Conservation (phyloP, 2,113 vertebrate genomes). For the Ancistrus triradiatus region DNA sequence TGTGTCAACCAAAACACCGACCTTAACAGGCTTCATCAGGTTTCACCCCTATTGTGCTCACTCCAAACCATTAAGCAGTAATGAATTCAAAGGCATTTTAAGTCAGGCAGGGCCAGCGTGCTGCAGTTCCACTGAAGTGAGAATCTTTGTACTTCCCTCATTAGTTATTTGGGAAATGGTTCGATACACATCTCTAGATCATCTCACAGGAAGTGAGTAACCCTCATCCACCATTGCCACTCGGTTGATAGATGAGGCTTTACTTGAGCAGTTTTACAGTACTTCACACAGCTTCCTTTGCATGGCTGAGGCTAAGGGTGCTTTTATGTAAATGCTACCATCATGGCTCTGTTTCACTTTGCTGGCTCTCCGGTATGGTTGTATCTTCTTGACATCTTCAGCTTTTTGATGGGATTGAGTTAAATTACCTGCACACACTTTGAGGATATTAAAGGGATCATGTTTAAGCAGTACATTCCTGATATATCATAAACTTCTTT, state of each 20-base stretch:
- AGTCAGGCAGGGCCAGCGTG: constrained; percentile 22
- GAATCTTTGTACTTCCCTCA: constrained; percentile 51
- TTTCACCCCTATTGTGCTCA: constrained; percentile 33
- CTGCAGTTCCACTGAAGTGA: constrained; percentile 44
- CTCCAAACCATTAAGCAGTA: constrained; percentile 41
- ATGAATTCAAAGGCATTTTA: constrained; percentile 47
- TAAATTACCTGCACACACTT: constrained; percentile 47
- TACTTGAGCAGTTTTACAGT: constrained; percentile 47
- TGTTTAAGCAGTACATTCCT: constrained; percentile 28
- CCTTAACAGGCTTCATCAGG: constrained; percentile 34
- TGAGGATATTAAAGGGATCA: constrained; percentile 57
- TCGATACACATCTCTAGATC: constrained; percentile 53
- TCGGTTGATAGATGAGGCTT: constrained; percentile 50
- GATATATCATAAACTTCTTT: constrained; percentile 32
- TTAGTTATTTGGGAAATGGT: constrained; percentile 46
- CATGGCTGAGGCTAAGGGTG: constrained; percentile 49
- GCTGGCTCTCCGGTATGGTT: constrained; percentile 43
- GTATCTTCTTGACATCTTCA: constrained; percentile 54
- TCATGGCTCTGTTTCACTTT: constrained; percentile 61
- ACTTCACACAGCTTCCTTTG: constrained; percentile 53
- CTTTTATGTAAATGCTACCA: constrained; percentile 61
- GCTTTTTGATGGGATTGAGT: constrained; percentile 47
- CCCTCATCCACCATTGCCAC: constrained; percentile 59
- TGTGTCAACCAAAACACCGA: constrained; percentile 22
- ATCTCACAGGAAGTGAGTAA: constrained; percentile 56